Base-by-base conservation (phyloP, 2,113 vertebrate genomes). In the Nettapus auritus region DNA sequence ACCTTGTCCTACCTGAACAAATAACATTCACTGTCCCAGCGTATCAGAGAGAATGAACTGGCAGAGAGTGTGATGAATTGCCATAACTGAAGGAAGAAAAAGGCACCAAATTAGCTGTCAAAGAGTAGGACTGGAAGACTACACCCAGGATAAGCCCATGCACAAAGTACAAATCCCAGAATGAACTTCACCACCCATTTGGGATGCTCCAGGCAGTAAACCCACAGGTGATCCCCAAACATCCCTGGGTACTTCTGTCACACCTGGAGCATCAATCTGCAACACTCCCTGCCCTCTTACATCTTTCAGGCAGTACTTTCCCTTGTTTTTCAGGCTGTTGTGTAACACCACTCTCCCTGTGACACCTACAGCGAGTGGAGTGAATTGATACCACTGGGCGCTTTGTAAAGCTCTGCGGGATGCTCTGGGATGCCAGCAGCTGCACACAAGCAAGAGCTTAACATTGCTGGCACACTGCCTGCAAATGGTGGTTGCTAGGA, bases 401-500 rank as follows among this genome's bases (percentile, higher is more conserved):
- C 59, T 93, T 91, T 95, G 67, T 94, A 23, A 89, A 70, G 67
- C 89, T 92, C 89, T 70, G 75, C 0, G 3, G 94, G 89, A 52
- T 8, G 22, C 71, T 9, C 34, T 12, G 53, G 50, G 79, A 56
- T 70, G 64, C 71, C 82, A 80, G 42, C 13, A 48, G 79, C 5
- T 0, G 33, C 29, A 55, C 80, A 83, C 70, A 91, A 2, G 75
- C 2, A 21, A 89, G 75, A 75, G 64, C 42, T 88, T 83, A 68
- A 71, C 83, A 55, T 56, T 83, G 71, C 76, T 63, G 13, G 56
- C 22, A 28, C 55, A 2, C 19, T 46, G 60, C 36, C 79, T 88
- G 85, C 42, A 67, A 63, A 64, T 10, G 19, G 55, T 89, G 63
- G 91, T 96, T 96, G 82, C 91, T 93, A 93, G 76, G 93, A 94